Evolutionary conservation across 2,888 invertebrate species (phyloP).

Genomic region (Acleris laterana): DNA sequence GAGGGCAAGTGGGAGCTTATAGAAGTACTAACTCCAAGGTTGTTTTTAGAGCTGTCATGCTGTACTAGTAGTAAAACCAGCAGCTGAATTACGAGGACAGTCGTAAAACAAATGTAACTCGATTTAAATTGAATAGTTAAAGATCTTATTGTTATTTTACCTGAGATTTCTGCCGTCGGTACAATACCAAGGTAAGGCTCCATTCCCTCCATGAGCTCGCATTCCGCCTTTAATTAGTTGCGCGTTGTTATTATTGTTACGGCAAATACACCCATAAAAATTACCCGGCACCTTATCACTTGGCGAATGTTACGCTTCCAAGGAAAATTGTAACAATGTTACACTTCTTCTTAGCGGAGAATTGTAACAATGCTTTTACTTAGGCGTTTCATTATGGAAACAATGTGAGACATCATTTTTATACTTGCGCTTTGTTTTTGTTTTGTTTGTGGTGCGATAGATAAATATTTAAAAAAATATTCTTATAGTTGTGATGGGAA

Average conservation of each 20-base stretch:
- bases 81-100: too few species aligned
- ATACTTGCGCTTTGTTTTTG: neutral
- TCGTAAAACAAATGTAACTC: too few species aligned
- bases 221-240: slow-evolving; percentile 79
- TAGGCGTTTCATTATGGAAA: too few species aligned
- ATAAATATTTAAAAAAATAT: too few species aligned
- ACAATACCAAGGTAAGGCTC: slow-evolving; percentile 68
- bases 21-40: too few species aligned
- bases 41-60: too few species aligned
- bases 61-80: too few species aligned
- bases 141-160: neutral
- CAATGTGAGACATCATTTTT: neutral
- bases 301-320: slow-evolving; percentile 52
- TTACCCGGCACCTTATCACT: slow-evolving; percentile 67
- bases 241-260: slow-evolving; percentile 78
- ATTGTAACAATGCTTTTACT: slow-evolving; percentile 16
- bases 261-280: slow-evolving; percentile 71
- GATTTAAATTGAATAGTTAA: too few species aligned
- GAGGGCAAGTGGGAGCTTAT: too few species aligned
- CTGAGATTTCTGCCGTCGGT: slow-evolving; percentile 54
- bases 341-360: slow-evolving; percentile 24
- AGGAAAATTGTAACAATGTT: slow-evolving; percentile 37
- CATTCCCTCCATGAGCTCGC: slow-evolving; percentile 57
- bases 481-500: too few species aligned
- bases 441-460: neutral